phyloP scores from a whole-genome alignment of 35 echinoderm and acorn worm species.

The Ophiothrix spiculata region DNA sequence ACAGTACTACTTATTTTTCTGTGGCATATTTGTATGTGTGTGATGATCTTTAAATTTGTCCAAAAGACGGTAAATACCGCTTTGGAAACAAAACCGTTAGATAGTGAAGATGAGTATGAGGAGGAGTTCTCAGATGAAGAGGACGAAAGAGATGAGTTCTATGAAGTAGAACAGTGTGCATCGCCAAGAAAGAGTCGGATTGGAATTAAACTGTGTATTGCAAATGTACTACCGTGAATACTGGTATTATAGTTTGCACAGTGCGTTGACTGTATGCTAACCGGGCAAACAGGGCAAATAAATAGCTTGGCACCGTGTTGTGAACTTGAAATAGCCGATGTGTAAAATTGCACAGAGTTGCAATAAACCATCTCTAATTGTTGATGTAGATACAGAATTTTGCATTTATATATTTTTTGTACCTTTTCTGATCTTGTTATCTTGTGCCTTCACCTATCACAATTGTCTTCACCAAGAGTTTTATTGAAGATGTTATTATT shows the following conservation, averaged over 20 bases:
- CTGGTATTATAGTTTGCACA: not conserved
- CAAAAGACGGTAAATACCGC: slow-evolving; percentile 62
- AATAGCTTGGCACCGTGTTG: too few relatives aligned
- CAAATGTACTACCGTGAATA: not conserved
- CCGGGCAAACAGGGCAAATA: too few relatives aligned
- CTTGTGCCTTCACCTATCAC: too few relatives aligned
- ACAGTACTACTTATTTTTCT: slow-evolving; percentile 72
- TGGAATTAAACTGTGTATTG: not conserved
- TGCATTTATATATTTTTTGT: too few relatives aligned
- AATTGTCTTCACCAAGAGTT: too few relatives aligned
- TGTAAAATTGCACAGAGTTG: not conserved
- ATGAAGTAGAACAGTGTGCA: not conserved
- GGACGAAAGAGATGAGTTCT: not conserved
- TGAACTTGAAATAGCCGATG: too few relatives aligned
- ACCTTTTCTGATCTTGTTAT: too few relatives aligned
- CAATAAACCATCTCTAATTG: too few relatives aligned
- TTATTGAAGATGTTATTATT: too few relatives aligned
- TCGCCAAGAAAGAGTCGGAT: not conserved
- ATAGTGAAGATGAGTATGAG: not conserved
- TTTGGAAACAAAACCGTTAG: slow-evolving; percentile 34
- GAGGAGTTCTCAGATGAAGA: not conserved
- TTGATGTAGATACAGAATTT: too few relatives aligned
- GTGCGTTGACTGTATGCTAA: too few relatives aligned
- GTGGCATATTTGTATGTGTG: slow-evolving; percentile 59
- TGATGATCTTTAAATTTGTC: slow-evolving; percentile 56